Conservation (phyloP, 2,113 vertebrate species). For the Hippopotamus amphibius region DNA sequence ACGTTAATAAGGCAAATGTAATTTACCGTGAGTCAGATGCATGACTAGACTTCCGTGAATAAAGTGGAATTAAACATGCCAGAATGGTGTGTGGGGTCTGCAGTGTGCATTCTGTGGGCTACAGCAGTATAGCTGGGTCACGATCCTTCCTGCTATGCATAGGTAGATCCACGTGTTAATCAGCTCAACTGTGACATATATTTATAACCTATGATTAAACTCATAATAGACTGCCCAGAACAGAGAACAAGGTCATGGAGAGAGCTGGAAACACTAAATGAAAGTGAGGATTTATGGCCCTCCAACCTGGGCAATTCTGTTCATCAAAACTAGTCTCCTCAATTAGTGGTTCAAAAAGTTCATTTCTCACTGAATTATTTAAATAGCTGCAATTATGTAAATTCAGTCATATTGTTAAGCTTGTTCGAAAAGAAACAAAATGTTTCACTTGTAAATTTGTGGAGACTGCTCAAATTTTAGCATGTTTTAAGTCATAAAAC, state of each 20-base stretch:
- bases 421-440: background rate
- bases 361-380: constrained; percentile 19
- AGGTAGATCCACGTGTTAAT: constrained; percentile 12
- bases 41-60: background rate
- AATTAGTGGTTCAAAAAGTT: constrained; percentile 64
- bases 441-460: background rate
- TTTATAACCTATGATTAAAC: constrained; percentile 74
- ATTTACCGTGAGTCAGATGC: background rate
- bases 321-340: constrained; percentile 29
- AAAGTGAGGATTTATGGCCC: constrained; percentile 59
- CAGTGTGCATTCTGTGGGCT: background rate
- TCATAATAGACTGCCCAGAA: constrained; percentile 55
- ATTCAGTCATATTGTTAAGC: background rate
- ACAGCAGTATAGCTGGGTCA: background rate
- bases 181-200: constrained; percentile 52
- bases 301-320: background rate
- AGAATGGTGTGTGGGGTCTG: background rate
- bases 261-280: constrained; percentile 62
- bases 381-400: background rate
- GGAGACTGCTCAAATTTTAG: background rate
- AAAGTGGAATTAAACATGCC: background rate
- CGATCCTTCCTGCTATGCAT: constrained; percentile 28
- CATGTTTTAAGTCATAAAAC: background rate
- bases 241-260: constrained; percentile 41
- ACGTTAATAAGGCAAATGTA: background rate